Evolutionary conservation across 2,113 vertebrate species (phyloP), one percentile per base, ranked within the genome.

Genomic region (Rhynchomys soricoides): DNA sequence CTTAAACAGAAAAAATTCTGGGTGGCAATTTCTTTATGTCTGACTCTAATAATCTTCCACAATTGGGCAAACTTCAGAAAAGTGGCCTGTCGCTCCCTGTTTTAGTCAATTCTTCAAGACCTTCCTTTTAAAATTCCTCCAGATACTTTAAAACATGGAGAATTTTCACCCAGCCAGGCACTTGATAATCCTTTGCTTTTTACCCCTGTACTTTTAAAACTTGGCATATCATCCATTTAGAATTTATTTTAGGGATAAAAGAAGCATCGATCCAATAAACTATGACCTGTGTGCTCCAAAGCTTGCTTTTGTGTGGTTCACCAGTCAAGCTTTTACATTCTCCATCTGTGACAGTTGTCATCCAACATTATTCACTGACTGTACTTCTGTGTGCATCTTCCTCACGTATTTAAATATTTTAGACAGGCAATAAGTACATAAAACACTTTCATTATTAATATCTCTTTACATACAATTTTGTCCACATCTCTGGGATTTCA

Each of bases 1-100:
- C 15, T 97, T 91, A 91, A 94, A 68, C 7, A 85, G 64, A 83
- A 57, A 88, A 55, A 94, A 94, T 94, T 78, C 64, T 95, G 50
- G 62, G 50, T 95, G 70, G 48, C 71, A 75, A 15, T 95, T 78
- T 90, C 52, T 87, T 94, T 86, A 90, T 91, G 48, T 93, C 26
- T 78, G 21, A 77, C 37, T 78, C 62, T 82, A 57, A 93, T 50
- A 70, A 91, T 91, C 91, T 94, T 93, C 55, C 79, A 59, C 40
- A 95, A 83, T 87, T 59, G 64, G 85, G 55, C n/a, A 89, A 82
- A 66, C 74, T 52, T 92, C 74, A 77, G 59, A 89, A 92, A 55
- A 43, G 31, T 64, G 31, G 4, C 62, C 31, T 48, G 8, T 34
- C 37, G 64, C 86, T 90, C 94, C 87, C 62, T 37, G 24, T 77